phyloP scores from a whole-genome alignment of 2,888 invertebrate genomes.

The Calameuta idolon region DNA sequence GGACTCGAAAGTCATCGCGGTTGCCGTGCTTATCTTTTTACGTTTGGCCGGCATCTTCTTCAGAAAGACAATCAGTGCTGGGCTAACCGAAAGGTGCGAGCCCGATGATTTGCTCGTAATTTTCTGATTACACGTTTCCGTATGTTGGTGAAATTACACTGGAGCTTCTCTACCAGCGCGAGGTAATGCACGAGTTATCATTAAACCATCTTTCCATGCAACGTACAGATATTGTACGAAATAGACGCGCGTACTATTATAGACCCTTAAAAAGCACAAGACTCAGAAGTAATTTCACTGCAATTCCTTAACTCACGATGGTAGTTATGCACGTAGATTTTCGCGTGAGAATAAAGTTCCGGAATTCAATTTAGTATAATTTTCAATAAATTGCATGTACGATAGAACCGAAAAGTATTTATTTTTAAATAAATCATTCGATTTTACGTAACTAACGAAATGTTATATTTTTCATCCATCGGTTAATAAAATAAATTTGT shows the following conservation, averaged over 20 bases:
- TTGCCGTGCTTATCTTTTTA: slow-evolving; percentile 6
- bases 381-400: not conserved
- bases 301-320: not conserved
- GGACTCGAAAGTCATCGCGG: slow-evolving; percentile 23
- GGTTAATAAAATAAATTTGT: not conserved
- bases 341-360: not conserved
- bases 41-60: slow-evolving; percentile 8
- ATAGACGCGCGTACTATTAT: not conserved
- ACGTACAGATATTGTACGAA: not conserved
- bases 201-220: not conserved
- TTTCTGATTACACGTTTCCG: slow-evolving; percentile 38
- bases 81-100: slow-evolving; percentile 20
- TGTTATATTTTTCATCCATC: not conserved
- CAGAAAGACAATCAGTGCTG: slow-evolving; percentile 29
- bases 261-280: not conserved
- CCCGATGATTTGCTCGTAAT: slow-evolving; percentile 31
- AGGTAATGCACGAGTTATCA: not conserved
- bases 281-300: not conserved
- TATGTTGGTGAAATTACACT: slow-evolving; percentile 27
- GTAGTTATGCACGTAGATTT: not conserved
- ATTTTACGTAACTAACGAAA: not conserved
- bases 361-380: not conserved
- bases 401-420: not conserved
- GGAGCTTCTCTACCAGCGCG: not conserved
- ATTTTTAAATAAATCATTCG: not conserved